Conservation (phyloP, 2,888 invertebrate species). For the Agrypnus murinus region DNA sequence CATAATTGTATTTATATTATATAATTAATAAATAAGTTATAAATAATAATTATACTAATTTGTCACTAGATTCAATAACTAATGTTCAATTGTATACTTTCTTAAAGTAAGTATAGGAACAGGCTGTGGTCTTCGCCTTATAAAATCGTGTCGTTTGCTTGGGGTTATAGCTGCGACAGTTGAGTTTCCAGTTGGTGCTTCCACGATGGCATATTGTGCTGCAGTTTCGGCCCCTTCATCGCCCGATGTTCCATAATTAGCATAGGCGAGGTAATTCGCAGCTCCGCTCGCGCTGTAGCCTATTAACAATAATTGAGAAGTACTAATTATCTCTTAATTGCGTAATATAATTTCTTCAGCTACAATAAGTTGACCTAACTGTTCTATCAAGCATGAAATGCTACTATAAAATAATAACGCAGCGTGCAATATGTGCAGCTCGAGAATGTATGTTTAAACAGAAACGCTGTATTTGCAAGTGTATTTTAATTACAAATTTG, state of each 20-base stretch:
- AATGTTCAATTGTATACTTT: slow-evolving; percentile 38
- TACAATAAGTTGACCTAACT: background rate
- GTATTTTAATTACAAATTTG: no score
- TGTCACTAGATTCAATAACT: background rate
- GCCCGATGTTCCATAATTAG: slow-evolving; percentile 44
- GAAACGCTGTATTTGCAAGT: no score
- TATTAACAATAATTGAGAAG: slow-evolving; percentile 61
- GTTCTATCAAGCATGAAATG: background rate
- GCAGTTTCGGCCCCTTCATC: slow-evolving; percentile 45
- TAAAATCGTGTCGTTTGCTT: slow-evolving; percentile 34
- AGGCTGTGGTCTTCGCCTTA: slow-evolving; percentile 23
- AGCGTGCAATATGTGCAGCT: no score
- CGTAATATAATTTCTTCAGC: background rate
- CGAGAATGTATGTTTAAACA: no score
- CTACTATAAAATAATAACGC: no score
- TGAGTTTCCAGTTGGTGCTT: slow-evolving; percentile 53
- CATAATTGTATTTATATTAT: background rate
- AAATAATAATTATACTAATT: background rate
- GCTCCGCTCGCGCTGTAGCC: slow-evolving; percentile 72
- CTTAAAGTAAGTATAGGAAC: slow-evolving; percentile 33
- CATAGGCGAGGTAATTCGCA: slow-evolving; percentile 61
- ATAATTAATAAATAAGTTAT: background rate
- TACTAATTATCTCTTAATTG: slow-evolving; percentile 22
- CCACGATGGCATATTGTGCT: slow-evolving; percentile 58
- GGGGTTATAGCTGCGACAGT: slow-evolving; percentile 23